Conservation (phyloP, 2,113 vertebrate species). For the Notarius lentiginosus region DNA sequence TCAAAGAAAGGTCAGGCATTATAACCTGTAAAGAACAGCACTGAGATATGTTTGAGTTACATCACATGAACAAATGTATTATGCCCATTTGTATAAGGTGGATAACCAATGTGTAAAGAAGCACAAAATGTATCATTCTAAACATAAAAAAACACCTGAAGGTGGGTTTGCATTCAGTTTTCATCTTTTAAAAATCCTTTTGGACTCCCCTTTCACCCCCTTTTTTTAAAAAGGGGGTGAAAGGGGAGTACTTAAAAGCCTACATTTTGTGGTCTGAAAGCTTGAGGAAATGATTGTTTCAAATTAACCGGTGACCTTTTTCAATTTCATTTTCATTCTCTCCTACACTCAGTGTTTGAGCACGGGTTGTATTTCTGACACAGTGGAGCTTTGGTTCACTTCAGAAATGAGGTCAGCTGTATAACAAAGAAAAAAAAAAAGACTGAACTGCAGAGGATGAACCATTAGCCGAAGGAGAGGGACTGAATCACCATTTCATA, state of each 20-base stretch:
- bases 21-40: neutral
- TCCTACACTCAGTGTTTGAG: neutral
- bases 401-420: conserved; percentile 3
- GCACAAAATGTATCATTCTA: neutral
- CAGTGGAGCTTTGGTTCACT: neutral
- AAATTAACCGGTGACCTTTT: conserved; percentile 4
- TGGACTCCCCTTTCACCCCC: too few species aligned
- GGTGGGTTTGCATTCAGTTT: neutral
- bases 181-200: neutral
- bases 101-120: neutral
- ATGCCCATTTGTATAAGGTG: neutral
- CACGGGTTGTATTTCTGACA: neutral
- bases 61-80: neutral
- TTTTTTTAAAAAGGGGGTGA: too few species aligned
- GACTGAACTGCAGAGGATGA: neutral
- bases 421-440: neutral
- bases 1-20: neutral
- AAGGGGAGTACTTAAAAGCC: neutral
- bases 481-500: neutral
- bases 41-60: neutral
- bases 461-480: neutral
- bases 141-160: neutral
- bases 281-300: conserved; percentile 8
- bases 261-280: conserved; percentile 2
- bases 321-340: neutral